Base-by-base conservation (phyloP, 2,888 invertebrate species). In the Acronicta psi region DNA sequence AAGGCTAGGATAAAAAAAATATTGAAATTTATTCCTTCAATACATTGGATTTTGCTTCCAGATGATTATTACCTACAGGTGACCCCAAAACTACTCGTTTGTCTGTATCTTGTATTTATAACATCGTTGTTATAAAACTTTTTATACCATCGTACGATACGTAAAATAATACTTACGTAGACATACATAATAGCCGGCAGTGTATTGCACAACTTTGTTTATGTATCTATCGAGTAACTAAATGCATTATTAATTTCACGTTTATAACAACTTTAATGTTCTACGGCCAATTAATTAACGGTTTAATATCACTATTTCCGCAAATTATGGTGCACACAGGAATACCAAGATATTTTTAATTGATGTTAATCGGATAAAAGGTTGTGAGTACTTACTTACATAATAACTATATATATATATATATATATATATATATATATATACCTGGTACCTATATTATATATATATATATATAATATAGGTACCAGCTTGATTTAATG, bases 181-280 rank as follows among this genome's bases (percentile, higher is more conserved):
- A 6, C 25, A 51, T 13, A 20, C 45, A 50, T 67, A 67, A 67
- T 34, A 62, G 47, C 68, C 67, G 67, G 67, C 46, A 68, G 59
- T 59, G 6, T 45, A 58, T 68, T 68, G 43, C 68, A 63, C 68
- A 67, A 67, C 23, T 40, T n/a, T 2, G 37, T 23, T 65, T 61
- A 61, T 46, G 46, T 58, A 53, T 67, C 37, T 46, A 53, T 41
- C 50, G 18, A 45, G 42, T 59, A 68, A 68, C 38, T 46, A 37
- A 37, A 63, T 62, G 45, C 58, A 63, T 68, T 58, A 68, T 68
- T 63, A 47, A 51, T 66, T 44, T 44, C 51, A 54, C 53, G 38
- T 51, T 31, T 68, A 38, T 63, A 68, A 67, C 51, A 36, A 31
- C 34, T 40, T 53, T 46, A 37, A 55, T 55, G 44, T 31, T 59